Percentiles rank a stretch among this genome's conserved stretches.
Conservation (phyloP, 1,140 invertebrate genomes). For the Pollicipes pollicipes region DNA sequence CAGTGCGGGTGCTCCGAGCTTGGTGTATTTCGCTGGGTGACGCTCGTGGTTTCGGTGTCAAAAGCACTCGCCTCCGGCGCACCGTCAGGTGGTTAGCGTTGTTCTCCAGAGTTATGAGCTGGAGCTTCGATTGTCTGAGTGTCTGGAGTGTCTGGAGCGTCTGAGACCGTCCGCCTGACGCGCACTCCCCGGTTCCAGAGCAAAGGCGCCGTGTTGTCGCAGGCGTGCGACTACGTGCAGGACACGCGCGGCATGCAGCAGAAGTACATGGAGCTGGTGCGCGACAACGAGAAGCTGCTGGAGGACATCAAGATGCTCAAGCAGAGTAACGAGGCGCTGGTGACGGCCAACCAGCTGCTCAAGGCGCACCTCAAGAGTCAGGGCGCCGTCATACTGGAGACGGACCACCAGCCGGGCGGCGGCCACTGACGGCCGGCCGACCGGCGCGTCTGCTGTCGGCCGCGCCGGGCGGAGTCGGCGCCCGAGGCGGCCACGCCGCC, state of each 20-base stretch:
- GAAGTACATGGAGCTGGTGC: conserved; percentile 27
- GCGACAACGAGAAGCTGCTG: conserved; percentile 30
- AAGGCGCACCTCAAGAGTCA: conserved; percentile 5
- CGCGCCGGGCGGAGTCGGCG: no score
- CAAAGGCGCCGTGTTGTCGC: conserved; percentile 87
- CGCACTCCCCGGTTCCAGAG: conserved; percentile 40
- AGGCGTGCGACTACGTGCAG: conserved; percentile 87
- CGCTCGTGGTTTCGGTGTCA: no score
- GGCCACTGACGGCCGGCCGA: background rate
- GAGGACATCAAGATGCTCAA: conserved; percentile 28
- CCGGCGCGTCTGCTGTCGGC: background rate
- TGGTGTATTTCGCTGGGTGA: no score
- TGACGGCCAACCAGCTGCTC: conserved; percentile 18
- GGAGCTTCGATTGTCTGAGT: no score
- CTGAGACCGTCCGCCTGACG: no score
- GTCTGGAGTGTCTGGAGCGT: no score
- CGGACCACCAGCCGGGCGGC: conserved; percentile 26
- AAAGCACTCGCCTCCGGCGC: no score
- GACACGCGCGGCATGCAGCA: conserved; percentile 44
- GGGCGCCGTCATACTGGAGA: background rate
- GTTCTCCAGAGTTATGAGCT: no score
- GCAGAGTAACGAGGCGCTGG: conserved; percentile 32
- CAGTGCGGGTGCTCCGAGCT: no score
- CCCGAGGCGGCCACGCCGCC: no score
- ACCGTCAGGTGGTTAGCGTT: no score